Conservation (phyloP, 2,113 vertebrate species). For the Uropsilus gracilis region DNA sequence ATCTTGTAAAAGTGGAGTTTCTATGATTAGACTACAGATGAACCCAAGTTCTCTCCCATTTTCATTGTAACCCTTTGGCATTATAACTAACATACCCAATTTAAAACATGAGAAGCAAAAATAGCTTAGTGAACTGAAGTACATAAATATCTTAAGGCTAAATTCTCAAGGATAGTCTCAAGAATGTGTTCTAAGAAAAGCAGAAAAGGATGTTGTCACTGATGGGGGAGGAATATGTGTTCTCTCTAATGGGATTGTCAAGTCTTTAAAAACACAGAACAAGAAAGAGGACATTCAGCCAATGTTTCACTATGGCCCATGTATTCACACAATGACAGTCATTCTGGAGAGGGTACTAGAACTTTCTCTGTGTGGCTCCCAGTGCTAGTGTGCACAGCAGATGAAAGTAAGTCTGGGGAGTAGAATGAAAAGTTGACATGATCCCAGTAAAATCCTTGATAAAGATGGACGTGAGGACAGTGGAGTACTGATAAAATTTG, state of each 20-base stretch:
- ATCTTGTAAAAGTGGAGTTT: background rate
- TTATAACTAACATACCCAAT: background rate
- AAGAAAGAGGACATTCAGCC: background rate
- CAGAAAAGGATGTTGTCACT: background rate
- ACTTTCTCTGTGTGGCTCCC: background rate
- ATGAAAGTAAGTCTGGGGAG: background rate
- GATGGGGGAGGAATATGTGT: accelerated
- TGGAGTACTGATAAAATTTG: background rate
- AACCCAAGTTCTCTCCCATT: background rate
- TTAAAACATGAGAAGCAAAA: background rate
- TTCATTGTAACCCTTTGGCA: background rate
- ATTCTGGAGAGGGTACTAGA: background rate
- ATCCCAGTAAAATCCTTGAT: background rate
- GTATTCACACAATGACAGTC: background rate
- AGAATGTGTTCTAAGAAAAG: background rate
- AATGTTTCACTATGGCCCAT: background rate
- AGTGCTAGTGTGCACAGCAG: background rate
- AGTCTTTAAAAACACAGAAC: background rate
- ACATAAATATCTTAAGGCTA: background rate
- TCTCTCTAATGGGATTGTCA: no score
- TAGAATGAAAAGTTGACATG: background rate
- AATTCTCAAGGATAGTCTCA: background rate
- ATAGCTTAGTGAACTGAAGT: background rate
- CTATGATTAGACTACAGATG: background rate
- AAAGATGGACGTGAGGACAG: background rate